Evolutionary conservation across 2,113 vertebrate genomes (phyloP).

Genomic region (Cynoglossus semilaevis): DNA sequence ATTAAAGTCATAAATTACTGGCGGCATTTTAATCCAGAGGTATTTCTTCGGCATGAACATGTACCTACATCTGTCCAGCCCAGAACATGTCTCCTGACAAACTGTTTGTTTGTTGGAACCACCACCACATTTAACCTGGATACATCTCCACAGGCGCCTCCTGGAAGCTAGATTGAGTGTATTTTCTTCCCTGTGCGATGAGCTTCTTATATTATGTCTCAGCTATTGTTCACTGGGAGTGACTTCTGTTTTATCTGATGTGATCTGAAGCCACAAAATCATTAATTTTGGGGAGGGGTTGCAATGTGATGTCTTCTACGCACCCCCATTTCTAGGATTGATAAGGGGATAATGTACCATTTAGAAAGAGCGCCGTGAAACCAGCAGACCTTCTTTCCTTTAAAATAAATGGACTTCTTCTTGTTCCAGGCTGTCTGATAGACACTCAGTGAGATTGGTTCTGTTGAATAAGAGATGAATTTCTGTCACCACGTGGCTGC

Average conservation of each 20-base stretch:
- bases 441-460: slow-evolving; percentile 73
- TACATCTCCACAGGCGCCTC: slow-evolving; percentile 35
- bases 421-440: slow-evolving; percentile 61
- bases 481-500: slow-evolving; percentile 60
- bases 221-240: slow-evolving; percentile 26
- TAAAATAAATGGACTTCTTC: slow-evolving; percentile 58
- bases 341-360: slow-evolving; percentile 46
- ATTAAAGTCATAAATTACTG: slow-evolving; percentile 24
- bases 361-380: slow-evolving; percentile 48
- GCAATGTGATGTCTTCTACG: slow-evolving; percentile 29
- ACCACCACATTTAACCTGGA: slow-evolving; percentile 46
- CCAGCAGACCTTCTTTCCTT: slow-evolving; percentile 19
- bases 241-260: slow-evolving; percentile 41
- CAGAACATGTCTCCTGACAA: slow-evolving; percentile 17
- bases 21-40: slow-evolving; percentile 14
- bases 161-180: slow-evolving; percentile 23
- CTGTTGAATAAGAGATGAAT: slow-evolving; percentile 77
- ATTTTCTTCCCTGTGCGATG: slow-evolving; percentile 13
- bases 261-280: slow-evolving; percentile 47
- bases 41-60: slow-evolving; percentile 10
- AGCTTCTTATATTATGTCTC: slow-evolving; percentile 21
- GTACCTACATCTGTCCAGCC: slow-evolving; percentile 18
- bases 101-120: slow-evolving; percentile 9
- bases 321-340: slow-evolving; percentile 57
- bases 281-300: slow-evolving; percentile 37